Evolutionary conservation across 1,140 invertebrate genomes (phyloP), one percentile per base, ranked within the genome.

Genomic region (Drosophila sproati): DNA sequence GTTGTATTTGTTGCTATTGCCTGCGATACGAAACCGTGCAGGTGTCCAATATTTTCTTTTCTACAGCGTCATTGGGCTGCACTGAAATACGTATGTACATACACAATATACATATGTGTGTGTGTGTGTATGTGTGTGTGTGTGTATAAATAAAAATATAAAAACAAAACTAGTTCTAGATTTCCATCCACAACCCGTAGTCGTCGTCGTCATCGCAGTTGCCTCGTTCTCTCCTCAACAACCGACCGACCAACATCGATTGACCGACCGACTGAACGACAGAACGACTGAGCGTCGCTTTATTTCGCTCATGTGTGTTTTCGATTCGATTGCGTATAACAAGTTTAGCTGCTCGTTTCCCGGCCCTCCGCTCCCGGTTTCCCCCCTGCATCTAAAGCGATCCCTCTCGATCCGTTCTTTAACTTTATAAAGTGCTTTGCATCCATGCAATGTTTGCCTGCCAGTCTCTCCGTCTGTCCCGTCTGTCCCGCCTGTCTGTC

Each of bases 31-130:
- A 91, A 88, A 91, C 81, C 83, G 78, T 88, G 89, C 89, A 91
- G 89, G 89, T 91, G 89, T 91, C 83, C 88, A 91, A 91, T 82
- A 88, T 91, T 89, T 89, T 89, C 78, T 89, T 83, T 87, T 87
- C 76, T 79, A 87, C 78, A 78, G 75, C 82, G 82, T 87, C 82
- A 82, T 85, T 78, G 81, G 80, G 50, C 56, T 76, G 61, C 59
- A 64, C 52, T 68, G n/a, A 63, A 77, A 77, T 60, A 61, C 60
- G 54, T 20, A 52, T 31, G 35, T 6, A 31, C 55, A 51, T 4
- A 34, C 20, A 47, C 6, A 52, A 62, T 5, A 39, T 4, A 55
- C 3, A 63, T 1, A 32, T 4, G 52, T 5, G 6, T 39, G 20
- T 20, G 20, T 20, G 20, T 20, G 20, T 34, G 6, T 48, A 41